Evolutionary conservation across 2,797 vertebrate genomes (phyloP), one percentile per base, ranked within the genome.

Genomic region (Falco peregrinus): DNA sequence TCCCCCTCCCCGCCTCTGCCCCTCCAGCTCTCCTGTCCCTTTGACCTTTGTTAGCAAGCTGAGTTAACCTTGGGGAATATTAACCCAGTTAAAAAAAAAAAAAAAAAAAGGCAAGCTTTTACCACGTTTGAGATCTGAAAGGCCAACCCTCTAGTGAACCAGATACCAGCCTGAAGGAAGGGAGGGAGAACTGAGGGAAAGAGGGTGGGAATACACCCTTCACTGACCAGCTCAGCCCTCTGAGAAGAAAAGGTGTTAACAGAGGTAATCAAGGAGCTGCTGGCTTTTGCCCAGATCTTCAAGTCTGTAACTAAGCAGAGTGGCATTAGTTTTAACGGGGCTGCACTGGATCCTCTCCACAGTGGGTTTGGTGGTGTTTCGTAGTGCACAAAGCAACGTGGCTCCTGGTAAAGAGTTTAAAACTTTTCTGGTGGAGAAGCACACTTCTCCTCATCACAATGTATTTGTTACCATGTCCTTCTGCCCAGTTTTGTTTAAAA

Each of bases 191-290:
- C 1, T 4, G 67, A 48, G 63, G 22, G 16, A 9, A 74, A 25
- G 53, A 57, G 48, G 20, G 47, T 60, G 77, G 92, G 90, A 94
- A 65, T 67, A 29, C 29, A 20, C 45, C 33, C 31, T 12, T 63
- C 47, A 5, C 39, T 61, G 70, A 41, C 5, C 59, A 69, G 81
- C 71, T 79, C 84, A 21, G 59, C 50, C 33, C 45, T 48, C 24
- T 1, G 33, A 84, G 90, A 82, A 94, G 81, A 94, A 96, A 96
- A 96, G 81, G 95, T 96, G 95, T 57, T 92, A 96, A 96, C 89
- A 91, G 84, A 10, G 53, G 16, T 67, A 83, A 96, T 93, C 94
- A 95, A 2, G n/a, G 26, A 80, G 64, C 81, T 61, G 75, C 86
- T 94, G 92, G 92, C 68, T 41, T 20, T 0, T 18, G 20, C n/a